Conservation (phyloP, 2,888 invertebrate species). For the Hypolimnas misippus region DNA sequence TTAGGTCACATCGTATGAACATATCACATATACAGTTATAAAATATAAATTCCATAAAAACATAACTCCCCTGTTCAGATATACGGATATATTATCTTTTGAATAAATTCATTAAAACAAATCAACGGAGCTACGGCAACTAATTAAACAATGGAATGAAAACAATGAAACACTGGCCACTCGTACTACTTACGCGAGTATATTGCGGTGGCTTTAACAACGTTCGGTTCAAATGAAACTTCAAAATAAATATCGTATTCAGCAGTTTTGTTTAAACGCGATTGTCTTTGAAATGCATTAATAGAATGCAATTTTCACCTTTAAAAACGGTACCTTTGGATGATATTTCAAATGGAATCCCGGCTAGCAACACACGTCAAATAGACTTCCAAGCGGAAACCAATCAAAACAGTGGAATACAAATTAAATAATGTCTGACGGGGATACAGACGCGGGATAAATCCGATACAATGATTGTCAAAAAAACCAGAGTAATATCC, state of each 20-base stretch:
- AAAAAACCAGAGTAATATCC: background rate
- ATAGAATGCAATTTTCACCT: background rate
- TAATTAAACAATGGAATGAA: background rate
- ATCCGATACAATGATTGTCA: background rate
- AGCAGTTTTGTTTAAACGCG: background rate
- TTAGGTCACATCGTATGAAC: no score
- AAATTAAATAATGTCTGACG: slow-evolving; percentile 7
- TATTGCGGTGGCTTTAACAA: background rate
- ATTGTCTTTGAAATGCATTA: background rate
- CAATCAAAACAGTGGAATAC: slow-evolving; percentile 2
- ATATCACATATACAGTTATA: no score
- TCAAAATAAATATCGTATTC: background rate
- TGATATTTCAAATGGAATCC: background rate
- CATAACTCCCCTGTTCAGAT: no score
- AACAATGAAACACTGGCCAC: slow-evolving; percentile 1
- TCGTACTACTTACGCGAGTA: background rate
- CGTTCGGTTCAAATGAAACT: background rate
- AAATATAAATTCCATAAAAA: no score
- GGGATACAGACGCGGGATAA: background rate
- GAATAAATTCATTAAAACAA: background rate
- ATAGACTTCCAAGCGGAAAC: background rate
- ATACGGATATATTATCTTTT: background rate
- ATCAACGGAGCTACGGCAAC: background rate
- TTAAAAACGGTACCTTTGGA: background rate
- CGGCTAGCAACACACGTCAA: background rate